Evolutionary conservation across 2,888 invertebrate species (phyloP).

Genomic region (Synergus itoensis): DNA sequence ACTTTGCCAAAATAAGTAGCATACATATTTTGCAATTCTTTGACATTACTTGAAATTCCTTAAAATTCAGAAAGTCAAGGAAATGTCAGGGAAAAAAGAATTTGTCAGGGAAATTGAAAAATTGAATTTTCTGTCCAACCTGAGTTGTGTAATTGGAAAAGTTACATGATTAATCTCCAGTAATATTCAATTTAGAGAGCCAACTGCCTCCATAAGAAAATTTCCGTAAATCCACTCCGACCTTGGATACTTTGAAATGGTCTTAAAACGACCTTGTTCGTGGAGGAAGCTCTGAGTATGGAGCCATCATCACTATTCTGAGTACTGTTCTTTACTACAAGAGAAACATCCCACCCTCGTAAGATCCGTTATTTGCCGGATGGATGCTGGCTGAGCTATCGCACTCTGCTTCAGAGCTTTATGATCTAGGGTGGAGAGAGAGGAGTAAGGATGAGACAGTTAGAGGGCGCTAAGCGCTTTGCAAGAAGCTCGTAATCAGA

Average conservation of each 20-base stretch:
- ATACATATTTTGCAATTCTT: no score
- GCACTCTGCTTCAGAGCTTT: background rate
- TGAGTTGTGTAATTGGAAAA: no score
- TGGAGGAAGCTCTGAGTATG: background rate
- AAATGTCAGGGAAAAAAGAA: no score
- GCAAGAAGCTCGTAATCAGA: constrained; percentile 49
- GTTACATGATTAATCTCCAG: background rate
- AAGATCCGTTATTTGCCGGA: constrained; percentile 14
- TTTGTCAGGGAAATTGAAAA: no score
- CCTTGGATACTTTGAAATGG: background rate
- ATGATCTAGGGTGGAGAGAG: background rate
- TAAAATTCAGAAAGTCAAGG: no score
- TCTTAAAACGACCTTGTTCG: background rate
- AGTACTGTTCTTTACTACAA: background rate
- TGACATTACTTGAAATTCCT: no score
- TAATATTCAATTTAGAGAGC: background rate
- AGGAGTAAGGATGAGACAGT: background rate
- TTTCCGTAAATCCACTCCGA: background rate
- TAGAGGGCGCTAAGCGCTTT: constrained; percentile 45
- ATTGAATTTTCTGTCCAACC: no score
- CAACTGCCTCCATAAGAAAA: background rate
- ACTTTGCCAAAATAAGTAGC: no score
- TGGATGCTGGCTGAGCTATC: constrained; percentile 36
- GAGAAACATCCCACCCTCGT: constrained; percentile 21
- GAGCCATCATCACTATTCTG: constrained; percentile 14